These are phyloP conservation scores for Perccottus glenii DNA, from an alignment of 2,113 vertebrate genomes.

Conservation along the genomic window DNA sequence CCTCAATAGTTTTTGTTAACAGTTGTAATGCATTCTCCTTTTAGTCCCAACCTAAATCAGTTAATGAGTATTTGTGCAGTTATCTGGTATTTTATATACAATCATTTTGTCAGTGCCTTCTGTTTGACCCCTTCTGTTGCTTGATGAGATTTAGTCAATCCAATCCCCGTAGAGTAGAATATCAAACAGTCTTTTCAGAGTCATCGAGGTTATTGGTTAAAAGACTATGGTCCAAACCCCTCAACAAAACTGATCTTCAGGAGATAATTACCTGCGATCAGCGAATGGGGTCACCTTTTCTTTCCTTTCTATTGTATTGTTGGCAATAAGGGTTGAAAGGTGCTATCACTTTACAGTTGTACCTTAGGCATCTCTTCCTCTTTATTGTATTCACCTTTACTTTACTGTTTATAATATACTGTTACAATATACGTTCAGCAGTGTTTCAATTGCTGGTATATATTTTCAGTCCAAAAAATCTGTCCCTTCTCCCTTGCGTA, in stretches of 20 bases:
- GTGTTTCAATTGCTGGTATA: too few relatives aligned
- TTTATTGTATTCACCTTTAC: background rate
- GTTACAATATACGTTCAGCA: background rate
- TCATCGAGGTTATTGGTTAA: conserved; percentile 4
- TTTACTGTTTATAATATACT: background rate
- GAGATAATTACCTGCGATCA: conserved; percentile 12
- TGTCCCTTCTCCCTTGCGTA: background rate
- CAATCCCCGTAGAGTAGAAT: background rate
- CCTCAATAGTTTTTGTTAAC: too few relatives aligned
- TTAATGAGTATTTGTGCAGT: too few relatives aligned
- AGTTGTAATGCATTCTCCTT: too few relatives aligned
- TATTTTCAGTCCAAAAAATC: background rate
- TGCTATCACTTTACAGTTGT: conserved; percentile 50
- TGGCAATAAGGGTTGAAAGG: background rate
- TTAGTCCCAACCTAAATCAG: too few relatives aligned
- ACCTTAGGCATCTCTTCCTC: conserved; percentile 18
- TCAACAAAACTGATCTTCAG: conserved; percentile 9
- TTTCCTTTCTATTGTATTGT: conserved; percentile 36
- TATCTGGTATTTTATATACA: too few relatives aligned
- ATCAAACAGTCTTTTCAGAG: background rate
- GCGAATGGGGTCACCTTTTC: conserved; percentile 44
- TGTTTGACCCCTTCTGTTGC: background rate
- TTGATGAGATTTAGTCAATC: background rate
- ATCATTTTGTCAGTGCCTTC: background rate
- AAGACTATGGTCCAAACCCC: conserved; percentile 13